phyloP scores from a whole-genome alignment of 1,140 invertebrate genomes.

The Geopemphigus sp. region DNA sequence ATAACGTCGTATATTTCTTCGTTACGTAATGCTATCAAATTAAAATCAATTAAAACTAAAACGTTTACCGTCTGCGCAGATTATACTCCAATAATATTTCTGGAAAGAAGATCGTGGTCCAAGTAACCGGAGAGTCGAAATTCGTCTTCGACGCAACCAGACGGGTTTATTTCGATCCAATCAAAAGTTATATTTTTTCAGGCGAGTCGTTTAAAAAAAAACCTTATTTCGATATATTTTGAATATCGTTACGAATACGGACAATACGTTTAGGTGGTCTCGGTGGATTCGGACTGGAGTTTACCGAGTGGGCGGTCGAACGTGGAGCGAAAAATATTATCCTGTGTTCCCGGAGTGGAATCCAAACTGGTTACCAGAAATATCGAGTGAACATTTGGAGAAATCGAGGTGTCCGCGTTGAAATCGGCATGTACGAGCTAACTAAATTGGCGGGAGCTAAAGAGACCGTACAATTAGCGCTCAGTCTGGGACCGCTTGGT shows the following conservation, averaged over 20 bases:
- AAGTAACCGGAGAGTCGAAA: not conserved
- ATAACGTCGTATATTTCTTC: not conserved
- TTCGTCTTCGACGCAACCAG: not conserved
- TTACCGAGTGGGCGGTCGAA: constrained; percentile 40
- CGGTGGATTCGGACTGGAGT: constrained; percentile 50
- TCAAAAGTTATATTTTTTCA: constrained; percentile 35
- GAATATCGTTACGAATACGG: not conserved
- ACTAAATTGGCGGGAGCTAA: constrained; percentile 33
- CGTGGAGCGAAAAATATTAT: constrained; percentile 45
- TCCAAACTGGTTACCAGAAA: constrained; percentile 50
- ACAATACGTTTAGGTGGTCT: constrained; percentile 59
- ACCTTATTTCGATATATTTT: not conserved
- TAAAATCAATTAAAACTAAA: no score
- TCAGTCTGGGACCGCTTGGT: constrained; percentile 29
- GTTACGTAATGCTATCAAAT: no score
- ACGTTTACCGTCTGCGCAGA: not conserved
- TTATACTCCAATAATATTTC: not conserved
- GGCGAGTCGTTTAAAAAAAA: not conserved
- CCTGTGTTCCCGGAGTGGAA: constrained; percentile 47
- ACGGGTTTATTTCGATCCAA: constrained; percentile 15
- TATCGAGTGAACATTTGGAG: constrained; percentile 48
- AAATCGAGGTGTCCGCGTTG: constrained; percentile 7
- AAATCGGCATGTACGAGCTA: constrained; percentile 44
- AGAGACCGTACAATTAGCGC: constrained; percentile 22
- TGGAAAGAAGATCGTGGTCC: constrained; percentile 4